Conservation (phyloP, 2,888 invertebrate species). For the Masnerella sp. region DNA sequence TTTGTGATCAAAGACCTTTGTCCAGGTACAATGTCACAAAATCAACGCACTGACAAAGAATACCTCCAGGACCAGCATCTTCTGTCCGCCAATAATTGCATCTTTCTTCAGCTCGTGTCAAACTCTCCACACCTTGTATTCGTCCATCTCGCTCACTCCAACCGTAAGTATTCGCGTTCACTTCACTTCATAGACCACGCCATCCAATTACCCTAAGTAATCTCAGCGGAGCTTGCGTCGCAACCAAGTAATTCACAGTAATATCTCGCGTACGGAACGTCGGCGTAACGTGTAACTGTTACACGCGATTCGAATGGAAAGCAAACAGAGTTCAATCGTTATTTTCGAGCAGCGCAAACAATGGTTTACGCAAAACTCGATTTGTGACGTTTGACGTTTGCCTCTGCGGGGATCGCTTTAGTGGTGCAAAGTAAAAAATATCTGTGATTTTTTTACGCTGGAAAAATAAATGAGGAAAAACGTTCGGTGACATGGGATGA, state of each 20-base stretch:
- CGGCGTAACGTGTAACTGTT: constrained; percentile 39
- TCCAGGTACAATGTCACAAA: constrained; percentile 47
- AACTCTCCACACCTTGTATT: not conserved
- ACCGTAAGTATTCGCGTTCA: too few relatives aligned
- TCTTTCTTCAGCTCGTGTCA: not conserved
- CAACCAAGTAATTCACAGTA: constrained; percentile 64
- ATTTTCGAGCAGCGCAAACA: not conserved
- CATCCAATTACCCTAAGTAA: constrained; percentile 68
- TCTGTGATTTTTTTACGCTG: too few relatives aligned
- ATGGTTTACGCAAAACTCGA: not conserved
- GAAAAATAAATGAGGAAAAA: too few relatives aligned
- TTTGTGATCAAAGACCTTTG: constrained; percentile 26
- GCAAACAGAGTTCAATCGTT: constrained; percentile 12
- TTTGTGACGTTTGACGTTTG: constrained; percentile 6
- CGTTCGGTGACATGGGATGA: too few relatives aligned
- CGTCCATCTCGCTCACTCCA: not conserved
- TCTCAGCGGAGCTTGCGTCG: constrained; percentile 60
- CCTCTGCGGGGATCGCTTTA: not conserved
- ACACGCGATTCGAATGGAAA: constrained; percentile 34
- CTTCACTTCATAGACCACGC: constrained; percentile 26
- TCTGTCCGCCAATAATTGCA: not conserved
- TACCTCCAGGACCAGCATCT: not conserved
- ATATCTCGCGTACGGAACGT: constrained; percentile 44
- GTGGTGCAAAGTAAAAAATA: too few relatives aligned
- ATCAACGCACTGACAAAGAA: constrained; percentile 40